phyloP scores from a whole-genome alignment of 1,140 invertebrate genomes.

The Nebria ingens region DNA sequence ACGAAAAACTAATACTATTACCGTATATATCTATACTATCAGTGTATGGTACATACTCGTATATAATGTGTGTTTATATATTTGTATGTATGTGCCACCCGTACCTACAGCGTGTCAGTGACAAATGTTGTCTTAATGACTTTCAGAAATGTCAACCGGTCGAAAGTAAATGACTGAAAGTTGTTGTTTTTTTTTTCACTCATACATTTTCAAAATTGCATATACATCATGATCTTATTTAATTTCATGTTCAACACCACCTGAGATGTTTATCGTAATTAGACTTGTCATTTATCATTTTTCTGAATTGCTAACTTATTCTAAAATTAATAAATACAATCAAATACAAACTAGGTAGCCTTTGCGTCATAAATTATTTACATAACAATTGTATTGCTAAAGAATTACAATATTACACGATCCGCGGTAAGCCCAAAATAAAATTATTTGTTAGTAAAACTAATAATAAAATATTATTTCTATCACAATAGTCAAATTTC shows the following conservation, averaged over 20 bases:
- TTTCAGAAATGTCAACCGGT: background rate
- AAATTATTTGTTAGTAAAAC: no score
- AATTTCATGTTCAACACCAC: background rate
- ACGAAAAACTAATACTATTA: background rate
- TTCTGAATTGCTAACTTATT: background rate
- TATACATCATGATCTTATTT: background rate
- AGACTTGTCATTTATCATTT: background rate
- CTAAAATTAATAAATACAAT: no score
- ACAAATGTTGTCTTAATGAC: slow-evolving; percentile 3
- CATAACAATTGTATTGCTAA: no score
- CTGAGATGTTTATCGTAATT: background rate
- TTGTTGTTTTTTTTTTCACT: no score
- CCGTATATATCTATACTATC: background rate
- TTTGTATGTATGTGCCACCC: background rate
- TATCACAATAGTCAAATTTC: no score
- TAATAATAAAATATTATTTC: no score
- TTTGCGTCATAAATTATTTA: no score
- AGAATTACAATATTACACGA: no score
- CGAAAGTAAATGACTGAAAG: background rate
- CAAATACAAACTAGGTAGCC: no score
- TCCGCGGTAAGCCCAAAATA: no score
- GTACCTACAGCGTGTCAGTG: background rate
- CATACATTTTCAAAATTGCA: background rate
- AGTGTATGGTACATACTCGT: background rate
- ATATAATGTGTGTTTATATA: background rate